Evolutionary conservation across 1,140 invertebrate species (phyloP).

Genomic region (Drosophila kepulauana): DNA sequence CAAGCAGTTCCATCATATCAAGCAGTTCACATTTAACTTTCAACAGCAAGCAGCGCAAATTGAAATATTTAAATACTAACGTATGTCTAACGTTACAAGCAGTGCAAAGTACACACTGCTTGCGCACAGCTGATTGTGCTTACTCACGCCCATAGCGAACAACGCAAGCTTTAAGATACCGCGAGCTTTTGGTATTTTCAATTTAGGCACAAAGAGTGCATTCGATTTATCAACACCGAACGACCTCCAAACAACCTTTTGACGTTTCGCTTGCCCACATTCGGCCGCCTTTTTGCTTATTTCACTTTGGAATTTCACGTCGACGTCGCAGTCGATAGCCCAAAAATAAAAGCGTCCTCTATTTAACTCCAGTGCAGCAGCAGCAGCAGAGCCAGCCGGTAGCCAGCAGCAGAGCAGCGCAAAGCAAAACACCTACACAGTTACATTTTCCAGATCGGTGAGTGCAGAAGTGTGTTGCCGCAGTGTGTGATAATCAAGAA

Average conservation of each 20-base stretch:
- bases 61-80: not conserved
- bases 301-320: constrained; percentile 76
- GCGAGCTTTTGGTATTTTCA: constrained; percentile 49
- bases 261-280: constrained; percentile 66
- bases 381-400: constrained; percentile 78
- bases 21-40: not conserved
- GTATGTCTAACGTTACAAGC: not conserved
- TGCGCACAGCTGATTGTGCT: not conserved
- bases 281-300: constrained; percentile 56
- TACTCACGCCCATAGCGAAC: not conserved
- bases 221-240: constrained; percentile 70
- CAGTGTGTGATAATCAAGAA: constrained; percentile 32
- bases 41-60: not conserved
- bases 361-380: constrained; percentile 76
- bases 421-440: constrained; percentile 49
- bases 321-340: constrained; percentile 32
- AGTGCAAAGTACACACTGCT: constrained; percentile 32
- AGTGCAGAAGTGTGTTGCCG: constrained; percentile 47
- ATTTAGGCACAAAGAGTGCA: constrained; percentile 52
- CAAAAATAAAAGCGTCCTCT: constrained; percentile 75
- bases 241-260: constrained; percentile 83
- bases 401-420: constrained; percentile 56
- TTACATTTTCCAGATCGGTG: constrained; percentile 76
- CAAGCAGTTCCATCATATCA: not conserved
- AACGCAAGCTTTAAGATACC: constrained; percentile 54